phyloP scores from a whole-genome alignment of 2,113 vertebrate species.

The Chamaea fasciata region DNA sequence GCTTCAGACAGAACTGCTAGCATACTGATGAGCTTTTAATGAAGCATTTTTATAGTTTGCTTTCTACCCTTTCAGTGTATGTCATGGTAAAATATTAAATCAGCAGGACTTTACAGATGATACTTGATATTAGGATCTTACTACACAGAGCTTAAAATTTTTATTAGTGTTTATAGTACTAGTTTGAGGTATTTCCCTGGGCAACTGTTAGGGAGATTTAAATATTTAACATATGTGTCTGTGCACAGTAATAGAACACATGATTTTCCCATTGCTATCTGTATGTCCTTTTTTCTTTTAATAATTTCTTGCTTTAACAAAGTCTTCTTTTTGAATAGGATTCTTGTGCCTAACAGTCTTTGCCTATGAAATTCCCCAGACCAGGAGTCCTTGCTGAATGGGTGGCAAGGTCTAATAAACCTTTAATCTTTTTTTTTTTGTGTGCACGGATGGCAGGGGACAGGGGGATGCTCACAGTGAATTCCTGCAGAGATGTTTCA shows the following conservation, averaged over 20 bases:
- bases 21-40: not conserved
- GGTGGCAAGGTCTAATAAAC: not conserved
- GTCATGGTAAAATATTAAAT: not conserved
- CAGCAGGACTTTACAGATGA: not conserved
- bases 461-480: not conserved
- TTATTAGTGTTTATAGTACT: constrained; percentile 34
- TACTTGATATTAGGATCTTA: constrained; percentile 17
- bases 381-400: not conserved
- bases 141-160: not conserved
- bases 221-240: constrained; percentile 41
- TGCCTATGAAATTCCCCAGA: not conserved
- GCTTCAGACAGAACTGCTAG: not conserved
- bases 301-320: not conserved
- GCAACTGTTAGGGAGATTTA: constrained; percentile 11
- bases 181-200: constrained; percentile 42
- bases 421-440: not conserved
- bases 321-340: not conserved
- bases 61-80: not conserved
- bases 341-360: not conserved
- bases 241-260: not conserved
- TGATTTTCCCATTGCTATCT: constrained; percentile 15
- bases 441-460: not conserved
- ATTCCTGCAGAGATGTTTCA: not conserved
- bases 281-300: not conserved
- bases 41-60: not conserved